These are phyloP conservation scores for Strigamia transsilvanica DNA, from an alignment of 2,888 invertebrate genomes.

Conservation along the genomic window DNA sequence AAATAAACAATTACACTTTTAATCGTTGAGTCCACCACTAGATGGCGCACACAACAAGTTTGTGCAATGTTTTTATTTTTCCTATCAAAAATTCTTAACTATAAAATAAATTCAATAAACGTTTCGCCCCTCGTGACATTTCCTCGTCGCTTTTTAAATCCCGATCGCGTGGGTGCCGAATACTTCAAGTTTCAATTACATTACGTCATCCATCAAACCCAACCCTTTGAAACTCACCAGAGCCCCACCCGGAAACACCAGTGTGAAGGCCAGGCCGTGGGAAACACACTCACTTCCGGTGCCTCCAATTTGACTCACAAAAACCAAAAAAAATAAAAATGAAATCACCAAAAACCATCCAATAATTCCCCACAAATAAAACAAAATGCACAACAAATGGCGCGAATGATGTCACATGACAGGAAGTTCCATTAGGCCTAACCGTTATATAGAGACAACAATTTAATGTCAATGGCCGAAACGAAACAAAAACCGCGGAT, in stretches of 20 bases:
- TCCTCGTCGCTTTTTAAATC: not conserved
- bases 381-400: too few relatives aligned
- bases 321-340: too few relatives aligned
- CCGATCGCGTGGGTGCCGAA: not conserved
- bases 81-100: too few relatives aligned
- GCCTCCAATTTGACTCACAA: not conserved
- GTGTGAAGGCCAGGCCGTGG: conserved; percentile 18
- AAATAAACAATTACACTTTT: not conserved
- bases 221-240: conserved; percentile 12
- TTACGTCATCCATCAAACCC: not conserved
- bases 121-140: too few relatives aligned
- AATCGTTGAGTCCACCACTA: not conserved
- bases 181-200: not conserved
- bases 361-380: not conserved
- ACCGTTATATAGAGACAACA: not conserved
- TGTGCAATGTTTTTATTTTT: too few relatives aligned
- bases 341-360: not conserved
- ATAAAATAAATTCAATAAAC: too few relatives aligned
- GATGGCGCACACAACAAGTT: too few relatives aligned
- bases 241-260: conserved; percentile 10
- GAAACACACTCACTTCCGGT: conserved; percentile 17
- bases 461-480: conserved; percentile 15
- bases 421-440: not conserved
- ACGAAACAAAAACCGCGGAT: conserved; percentile 23
- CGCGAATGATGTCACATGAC: not conserved